Base-by-base conservation (phyloP, 2,797 vertebrate genomes). In the Notolepis coatsorum region DNA sequence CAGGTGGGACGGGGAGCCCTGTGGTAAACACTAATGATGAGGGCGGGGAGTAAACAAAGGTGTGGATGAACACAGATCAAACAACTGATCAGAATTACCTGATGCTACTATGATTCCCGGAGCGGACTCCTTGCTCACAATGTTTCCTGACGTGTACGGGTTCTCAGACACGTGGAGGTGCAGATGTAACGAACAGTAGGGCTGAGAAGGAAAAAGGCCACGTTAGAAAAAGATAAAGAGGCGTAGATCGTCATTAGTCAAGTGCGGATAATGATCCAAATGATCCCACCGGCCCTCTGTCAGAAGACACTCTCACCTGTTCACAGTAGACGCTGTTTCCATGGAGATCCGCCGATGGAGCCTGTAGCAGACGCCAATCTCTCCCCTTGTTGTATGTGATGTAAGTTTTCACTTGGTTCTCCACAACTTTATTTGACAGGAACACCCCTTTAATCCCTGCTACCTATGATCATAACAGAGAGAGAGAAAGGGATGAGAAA, bases 381-480 rank as follows among this genome's bases (percentile, higher is more conserved):
- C 96, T 92, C 20, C 96, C 96, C 91, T 98, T 98, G 89, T 98
- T 98, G 92, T 97, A 98, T 0, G 96, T 97, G 91, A 98, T 96
- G 88, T 96, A 97, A 81, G 96, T 98, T 93, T 95, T 97, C 84
- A 97, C 96, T 93, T 97, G 94, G 91, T 93, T 96, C 88, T 96
- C 95, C 85, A 94, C 94, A 93, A 96, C 95, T 95, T 97, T 97
- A 93, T 98, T 98, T 91, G 96, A 96, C 94, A 98, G 95, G 95
- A 97, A 98, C 93, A 98, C 95, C 89, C 96, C 96, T 92, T 98
- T 98, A 95, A 98, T 97, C 91, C 96, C 96, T 61, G 96, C 96
- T 95, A 98, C 96, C 96, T 98, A 93, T 89, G 89, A 94, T 94
- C 75, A 85, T 75, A 73, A 86, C 65, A 37, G n/a, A 25, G 15